Conservation (phyloP, 2,113 vertebrate genomes). For the Gavialis gangeticus region DNA sequence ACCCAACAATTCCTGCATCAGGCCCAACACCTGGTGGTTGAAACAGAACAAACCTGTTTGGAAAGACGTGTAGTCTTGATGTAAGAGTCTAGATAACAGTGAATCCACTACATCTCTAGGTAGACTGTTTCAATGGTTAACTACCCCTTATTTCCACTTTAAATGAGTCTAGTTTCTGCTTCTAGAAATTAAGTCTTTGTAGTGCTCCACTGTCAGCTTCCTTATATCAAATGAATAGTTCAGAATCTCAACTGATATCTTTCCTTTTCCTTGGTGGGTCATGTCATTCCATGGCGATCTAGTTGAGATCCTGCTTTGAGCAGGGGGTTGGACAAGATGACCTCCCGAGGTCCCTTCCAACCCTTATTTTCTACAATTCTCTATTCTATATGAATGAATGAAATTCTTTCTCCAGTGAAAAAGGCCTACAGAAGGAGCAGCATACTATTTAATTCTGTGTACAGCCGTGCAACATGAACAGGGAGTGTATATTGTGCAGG, state of each 20-base stretch:
- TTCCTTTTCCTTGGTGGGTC: background rate
- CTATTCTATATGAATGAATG: background rate
- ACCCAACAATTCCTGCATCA: slow-evolving; percentile 5
- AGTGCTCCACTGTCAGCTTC: background rate
- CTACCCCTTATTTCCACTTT: background rate
- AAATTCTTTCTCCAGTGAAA: background rate
- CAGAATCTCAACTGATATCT: background rate
- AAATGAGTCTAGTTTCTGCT: background rate
- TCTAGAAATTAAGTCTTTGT: background rate
- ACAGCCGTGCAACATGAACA: background rate
- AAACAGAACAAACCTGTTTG: background rate
- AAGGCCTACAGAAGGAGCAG: background rate
- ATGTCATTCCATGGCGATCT: background rate
- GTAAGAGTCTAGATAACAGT: background rate
- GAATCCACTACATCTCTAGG: background rate
- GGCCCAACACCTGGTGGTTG: slow-evolving; percentile 17
- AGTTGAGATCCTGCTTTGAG: no score
- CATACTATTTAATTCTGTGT: background rate
- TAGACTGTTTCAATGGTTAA: slow-evolving; percentile 14
- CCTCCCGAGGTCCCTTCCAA: no score
- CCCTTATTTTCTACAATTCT: no score
- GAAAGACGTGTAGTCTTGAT: background rate
- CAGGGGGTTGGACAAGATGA: no score
- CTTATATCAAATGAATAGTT: background rate
- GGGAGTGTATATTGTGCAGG: background rate